phyloP scores from a whole-genome alignment of 2,888 invertebrate species.

The Mellilla xanthometata region DNA sequence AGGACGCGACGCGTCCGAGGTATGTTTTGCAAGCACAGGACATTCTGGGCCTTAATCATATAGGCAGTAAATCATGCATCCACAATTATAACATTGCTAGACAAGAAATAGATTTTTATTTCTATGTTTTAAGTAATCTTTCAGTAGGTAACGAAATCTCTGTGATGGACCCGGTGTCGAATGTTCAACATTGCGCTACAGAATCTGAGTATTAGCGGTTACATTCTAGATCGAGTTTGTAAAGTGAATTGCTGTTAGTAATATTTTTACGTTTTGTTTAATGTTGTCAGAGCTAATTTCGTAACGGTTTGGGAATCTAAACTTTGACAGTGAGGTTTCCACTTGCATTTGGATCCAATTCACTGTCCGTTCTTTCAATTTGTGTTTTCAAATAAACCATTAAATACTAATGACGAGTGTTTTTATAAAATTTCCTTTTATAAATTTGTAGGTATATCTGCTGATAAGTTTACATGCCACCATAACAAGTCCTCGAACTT shows the following conservation, averaged over 20 bases:
- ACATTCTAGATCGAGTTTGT: conserved; percentile 69
- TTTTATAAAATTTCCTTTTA: conserved; percentile 1
- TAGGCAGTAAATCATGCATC: conserved; percentile 69
- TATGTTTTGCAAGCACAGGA: conserved; percentile 71
- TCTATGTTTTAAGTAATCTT: conserved; percentile 69
- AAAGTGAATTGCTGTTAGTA: conserved; percentile 76
- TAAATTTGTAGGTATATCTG: too few relatives aligned
- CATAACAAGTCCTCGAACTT: too few relatives aligned
- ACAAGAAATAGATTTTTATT: conserved; percentile 64
- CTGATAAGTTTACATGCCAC: too few relatives aligned
- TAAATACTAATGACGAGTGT: conserved; percentile 50
- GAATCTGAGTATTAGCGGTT: conserved; percentile 77
- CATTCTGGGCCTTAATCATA: conserved; percentile 60
- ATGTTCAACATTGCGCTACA: conserved; percentile 65
- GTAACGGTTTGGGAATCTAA: conserved; percentile 69
- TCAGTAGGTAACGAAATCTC: conserved; percentile 73
- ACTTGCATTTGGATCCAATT: conserved; percentile 70
- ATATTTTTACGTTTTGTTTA: conserved; percentile 76
- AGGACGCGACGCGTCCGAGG: conserved; percentile 40
- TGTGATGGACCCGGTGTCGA: conserved; percentile 76
- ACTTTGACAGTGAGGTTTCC: conserved; percentile 57
- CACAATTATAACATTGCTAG: conserved; percentile 71
- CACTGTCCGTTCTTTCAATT: conserved; percentile 76
- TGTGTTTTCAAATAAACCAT: conserved; percentile 79
- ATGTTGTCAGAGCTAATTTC: conserved; percentile 78